Base-by-base conservation (phyloP, 1,140 invertebrate genomes). In the Thalassaphorura encarpata region DNA sequence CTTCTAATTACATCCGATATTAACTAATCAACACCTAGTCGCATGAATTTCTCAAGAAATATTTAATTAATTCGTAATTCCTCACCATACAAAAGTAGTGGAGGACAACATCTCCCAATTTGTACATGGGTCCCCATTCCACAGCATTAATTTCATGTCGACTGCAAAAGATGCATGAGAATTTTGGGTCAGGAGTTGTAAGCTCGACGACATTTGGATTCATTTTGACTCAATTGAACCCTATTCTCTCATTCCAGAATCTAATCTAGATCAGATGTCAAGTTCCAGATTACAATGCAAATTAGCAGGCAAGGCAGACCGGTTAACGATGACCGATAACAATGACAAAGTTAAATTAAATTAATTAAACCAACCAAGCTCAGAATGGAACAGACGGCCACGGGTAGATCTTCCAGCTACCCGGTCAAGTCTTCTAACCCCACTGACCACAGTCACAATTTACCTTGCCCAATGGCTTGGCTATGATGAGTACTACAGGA, bases 31-130 rank as follows among this genome's bases (percentile, higher is more conserved):
- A 11, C 33, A 11, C 33, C 11, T 11, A 36, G 33, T 36, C 33
- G 33, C 11, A n/a, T n/a, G n/a, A n/a, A n/a, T n/a, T n/a, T n/a
- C n/a, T n/a, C n/a, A n/a, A n/a, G n/a, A n/a, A n/a, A n/a, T n/a
- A n/a, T n/a, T n/a, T n/a, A 40, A 13, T 28, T 21, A 46, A 4
- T n/a, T 31, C 46, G 31, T 45, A 29, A 24, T 45, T 43, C 43
- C 54, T 55, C 53, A 64, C 62, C 56, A 64, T 41, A 40, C 62
- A 64, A 43, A 64, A 64, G 41, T 64, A 60, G 33, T 64, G 62
- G 16, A 55, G 36, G 4, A 21, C 2, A 21, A 64, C 48, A n/a
- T 50, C 51, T 3, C 31, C 46, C 13, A 56, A 21, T 29, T 59
- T 26, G 24, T 58, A 60, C 53, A 64, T 48, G 0, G 49, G 29